A percentile compares a stretch with the other conserved stretches of the same genome.
phyloP scores from a whole-genome alignment of 2,888 invertebrate species.

The Drosophila paracracens region DNA sequence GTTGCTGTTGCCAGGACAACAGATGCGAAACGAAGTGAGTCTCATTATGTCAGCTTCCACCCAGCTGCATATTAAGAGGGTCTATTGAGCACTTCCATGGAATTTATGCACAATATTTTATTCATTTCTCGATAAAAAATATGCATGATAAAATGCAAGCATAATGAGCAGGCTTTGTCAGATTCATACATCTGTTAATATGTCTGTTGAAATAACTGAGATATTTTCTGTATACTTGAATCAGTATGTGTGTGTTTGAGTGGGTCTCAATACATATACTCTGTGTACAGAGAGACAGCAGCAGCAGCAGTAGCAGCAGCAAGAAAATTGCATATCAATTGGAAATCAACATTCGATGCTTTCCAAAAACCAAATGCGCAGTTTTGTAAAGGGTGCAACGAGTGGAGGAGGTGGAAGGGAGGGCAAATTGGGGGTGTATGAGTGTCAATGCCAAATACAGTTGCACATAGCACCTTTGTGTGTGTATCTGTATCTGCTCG shows the following conservation, averaged over 20 bases:
- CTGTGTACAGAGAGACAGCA: conserved; percentile 1
- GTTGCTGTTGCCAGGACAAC: conserved; percentile 27
- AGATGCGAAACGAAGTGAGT: conserved; percentile 6
- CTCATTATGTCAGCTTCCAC: conserved; percentile 3
- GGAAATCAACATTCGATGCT: conserved; percentile 59
- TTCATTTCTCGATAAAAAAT: conserved; percentile 43
- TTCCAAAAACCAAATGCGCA: conserved; percentile 68
- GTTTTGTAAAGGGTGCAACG: conserved; percentile 28
- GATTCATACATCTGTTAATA: conserved; percentile 36
- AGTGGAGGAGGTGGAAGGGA: neutral
- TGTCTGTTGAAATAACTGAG: conserved; percentile 27
- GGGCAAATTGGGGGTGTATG: neutral
- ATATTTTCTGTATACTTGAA: neutral
- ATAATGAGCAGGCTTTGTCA: conserved; percentile 9
- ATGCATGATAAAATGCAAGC: conserved; percentile 34
- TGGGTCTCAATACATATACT: conserved; percentile 3
- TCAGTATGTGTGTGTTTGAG: neutral
- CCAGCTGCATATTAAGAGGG: conserved; percentile 19
- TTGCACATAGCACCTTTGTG: conserved; percentile 38
- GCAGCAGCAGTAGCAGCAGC: conserved; percentile 1
- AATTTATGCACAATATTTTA: conserved; percentile 57
- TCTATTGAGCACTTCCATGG: conserved; percentile 36
- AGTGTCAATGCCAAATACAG: conserved; percentile 38
- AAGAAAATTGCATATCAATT: conserved; percentile 61
- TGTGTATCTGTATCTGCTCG: conserved; percentile 17